A percentile compares a stretch with the other conserved stretches of the same genome.
Evolutionary conservation across 2,797 vertebrate species (phyloP).

Genomic region (Pseudocheirus occidentalis): DNA sequence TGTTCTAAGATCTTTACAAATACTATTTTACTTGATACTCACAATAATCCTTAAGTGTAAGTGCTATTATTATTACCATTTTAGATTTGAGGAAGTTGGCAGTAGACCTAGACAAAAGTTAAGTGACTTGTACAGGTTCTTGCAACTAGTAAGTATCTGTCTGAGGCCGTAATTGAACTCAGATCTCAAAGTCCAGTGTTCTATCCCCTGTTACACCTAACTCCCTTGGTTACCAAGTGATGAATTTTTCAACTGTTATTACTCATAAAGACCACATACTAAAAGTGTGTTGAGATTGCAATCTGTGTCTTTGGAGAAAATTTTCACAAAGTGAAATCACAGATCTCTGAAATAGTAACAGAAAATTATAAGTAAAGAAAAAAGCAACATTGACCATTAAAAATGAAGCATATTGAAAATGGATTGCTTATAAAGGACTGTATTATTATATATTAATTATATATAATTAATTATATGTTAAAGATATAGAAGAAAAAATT

Average conservation of each 20-base stretch:
- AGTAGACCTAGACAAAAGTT: neutral
- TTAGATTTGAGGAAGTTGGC: neutral
- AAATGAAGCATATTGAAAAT: neutral
- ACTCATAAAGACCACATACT: neutral
- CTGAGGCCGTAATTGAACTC: neutral
- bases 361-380: neutral
- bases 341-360: neutral
- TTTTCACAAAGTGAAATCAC: neutral
- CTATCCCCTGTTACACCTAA: neutral
- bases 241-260: neutral
- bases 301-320: neutral
- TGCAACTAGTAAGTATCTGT: neutral
- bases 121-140: neutral
- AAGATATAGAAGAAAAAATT: neutral
- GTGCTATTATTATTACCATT: neutral
- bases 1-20: too few species aligned
- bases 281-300: neutral
- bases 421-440: neutral
- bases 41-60: neutral
- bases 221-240: neutral
- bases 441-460: too few species aligned
- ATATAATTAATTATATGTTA: neutral
- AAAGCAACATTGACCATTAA: neutral
- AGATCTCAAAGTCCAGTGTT: neutral
- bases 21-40: too few species aligned